A percentile compares a stretch with the other conserved stretches of the same genome.
Conservation (phyloP, 1,140 invertebrate genomes). For the Metopolophium dirhodum region DNA sequence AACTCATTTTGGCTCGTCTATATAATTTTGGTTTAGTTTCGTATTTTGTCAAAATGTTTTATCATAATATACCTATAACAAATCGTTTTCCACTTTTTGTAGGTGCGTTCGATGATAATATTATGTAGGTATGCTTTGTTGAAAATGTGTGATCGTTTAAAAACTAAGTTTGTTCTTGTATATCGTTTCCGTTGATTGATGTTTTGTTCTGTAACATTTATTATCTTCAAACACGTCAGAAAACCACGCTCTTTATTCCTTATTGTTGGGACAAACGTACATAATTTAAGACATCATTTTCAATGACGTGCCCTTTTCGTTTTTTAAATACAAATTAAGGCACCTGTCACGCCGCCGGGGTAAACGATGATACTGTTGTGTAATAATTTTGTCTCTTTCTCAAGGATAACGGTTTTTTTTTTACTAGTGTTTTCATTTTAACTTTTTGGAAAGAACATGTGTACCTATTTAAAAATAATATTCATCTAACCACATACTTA, state of each 20-base stretch:
- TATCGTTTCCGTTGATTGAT: not conserved
- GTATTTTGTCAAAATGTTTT: not conserved
- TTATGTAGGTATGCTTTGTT: not conserved
- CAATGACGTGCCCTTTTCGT: constrained; percentile 36
- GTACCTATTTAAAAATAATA: not conserved
- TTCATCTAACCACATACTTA: not conserved
- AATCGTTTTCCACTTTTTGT: not conserved
- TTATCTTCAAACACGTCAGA: not conserved
- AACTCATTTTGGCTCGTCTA: not conserved
- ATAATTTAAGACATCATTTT: constrained; percentile 36
- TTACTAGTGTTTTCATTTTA: not conserved
- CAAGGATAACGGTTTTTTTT: constrained; percentile 35
- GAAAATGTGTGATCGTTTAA: not conserved
- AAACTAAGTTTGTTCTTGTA: not conserved
- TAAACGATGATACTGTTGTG: not conserved
- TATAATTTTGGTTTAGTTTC: not conserved
- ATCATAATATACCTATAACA: not conserved
- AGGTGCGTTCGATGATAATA: not conserved
- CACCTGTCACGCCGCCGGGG: not conserved
- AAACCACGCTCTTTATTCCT: not conserved
- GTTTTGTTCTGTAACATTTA: not conserved
- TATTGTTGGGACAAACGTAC: not conserved
- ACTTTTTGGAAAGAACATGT: not conserved
- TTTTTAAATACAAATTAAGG: constrained; percentile 45
- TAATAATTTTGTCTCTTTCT: constrained; percentile 18